Evolutionary conservation across 2,797 vertebrate species (phyloP).

Genomic region (Syncerus caffer): DNA sequence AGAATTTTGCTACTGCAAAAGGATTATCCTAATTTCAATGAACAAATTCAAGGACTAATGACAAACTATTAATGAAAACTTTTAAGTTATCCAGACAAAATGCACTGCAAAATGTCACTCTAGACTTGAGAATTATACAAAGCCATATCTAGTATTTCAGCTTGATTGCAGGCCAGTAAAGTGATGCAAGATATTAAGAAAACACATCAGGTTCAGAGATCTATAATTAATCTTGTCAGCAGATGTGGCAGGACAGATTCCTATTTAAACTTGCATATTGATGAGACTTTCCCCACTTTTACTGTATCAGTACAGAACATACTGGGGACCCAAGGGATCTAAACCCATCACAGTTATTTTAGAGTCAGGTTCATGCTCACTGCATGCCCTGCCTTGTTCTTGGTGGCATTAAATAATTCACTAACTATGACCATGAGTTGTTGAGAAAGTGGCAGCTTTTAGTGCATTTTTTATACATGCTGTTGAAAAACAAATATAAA

Average conservation of each 20-base stretch:
- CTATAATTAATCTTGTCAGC: slow-evolving; percentile 82
- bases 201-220: slow-evolving; percentile 78
- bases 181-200: slow-evolving; percentile 74
- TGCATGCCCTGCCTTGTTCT: slow-evolving; percentile 63
- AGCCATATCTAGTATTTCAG: slow-evolving; percentile 69
- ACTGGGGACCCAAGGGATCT: slow-evolving; percentile 26
- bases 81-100: slow-evolving; percentile 51
- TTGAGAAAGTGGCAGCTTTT: slow-evolving; percentile 53
- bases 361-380: slow-evolving; percentile 59
- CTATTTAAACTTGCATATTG: slow-evolving; percentile 37
- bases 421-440: slow-evolving; percentile 57
- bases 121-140: slow-evolving; percentile 76
- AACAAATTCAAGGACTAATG: slow-evolving; percentile 30
- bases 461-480: not conserved
- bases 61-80: slow-evolving; percentile 41
- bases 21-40: slow-evolving; percentile 29
- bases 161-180: slow-evolving; percentile 67
- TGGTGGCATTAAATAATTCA: slow-evolving; percentile 79
- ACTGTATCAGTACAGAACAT: slow-evolving; percentile 48
- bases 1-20: not conserved
- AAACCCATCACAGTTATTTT: slow-evolving; percentile 68
- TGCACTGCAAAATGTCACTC: slow-evolving; percentile 58
- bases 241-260: slow-evolving; percentile 44
- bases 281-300: slow-evolving; percentile 38
- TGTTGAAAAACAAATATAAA: slow-evolving; percentile 46